These are phyloP conservation scores for Drosophila basisetae DNA, from an alignment of 2,888 invertebrate genomes.

Conservation along the genomic window DNA sequence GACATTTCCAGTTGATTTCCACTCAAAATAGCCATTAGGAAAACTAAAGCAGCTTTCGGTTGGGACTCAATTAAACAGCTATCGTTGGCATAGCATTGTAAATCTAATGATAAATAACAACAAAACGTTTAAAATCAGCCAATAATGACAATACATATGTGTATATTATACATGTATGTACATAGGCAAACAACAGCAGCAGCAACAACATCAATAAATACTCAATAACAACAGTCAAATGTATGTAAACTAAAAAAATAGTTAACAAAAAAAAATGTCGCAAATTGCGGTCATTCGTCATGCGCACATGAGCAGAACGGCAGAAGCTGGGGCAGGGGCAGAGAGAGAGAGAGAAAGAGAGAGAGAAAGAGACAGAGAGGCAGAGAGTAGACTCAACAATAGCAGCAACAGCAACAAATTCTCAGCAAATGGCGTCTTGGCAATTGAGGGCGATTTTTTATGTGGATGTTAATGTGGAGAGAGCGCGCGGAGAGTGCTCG, in stretches of 20 bases:
- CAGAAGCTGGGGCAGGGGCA: conserved; percentile 39
- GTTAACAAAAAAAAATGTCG: conserved; percentile 75
- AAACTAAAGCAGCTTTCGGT: conserved; percentile 24
- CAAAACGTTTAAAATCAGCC: conserved; percentile 66
- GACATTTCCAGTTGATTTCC: conserved; percentile 55
- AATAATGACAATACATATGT: conserved; percentile 70
- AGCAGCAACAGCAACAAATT: conserved; percentile 42
- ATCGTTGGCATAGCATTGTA: conserved; percentile 52
- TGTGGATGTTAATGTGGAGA: not conserved
- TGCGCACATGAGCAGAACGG: conserved; percentile 83
- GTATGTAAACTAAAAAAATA: conserved; percentile 71
- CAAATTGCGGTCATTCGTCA: conserved; percentile 85
- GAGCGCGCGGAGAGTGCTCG: conserved; percentile 16
- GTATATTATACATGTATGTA: conserved; percentile 28
- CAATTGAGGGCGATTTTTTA: conserved; percentile 60
- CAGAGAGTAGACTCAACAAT: conserved; percentile 35
- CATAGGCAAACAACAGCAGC: conserved; percentile 33
- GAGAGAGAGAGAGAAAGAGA: not conserved
- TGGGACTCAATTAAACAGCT: conserved; percentile 39
- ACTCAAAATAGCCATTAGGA: conserved; percentile 40
- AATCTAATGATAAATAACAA: conserved; percentile 26
- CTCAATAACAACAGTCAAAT: conserved; percentile 68
- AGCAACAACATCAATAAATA: conserved; percentile 66
- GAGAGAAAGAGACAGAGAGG: not conserved
- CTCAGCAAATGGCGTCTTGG: conserved; percentile 72